phyloP scores from a whole-genome alignment of 2,113 vertebrate species.

The Natator depressus region DNA sequence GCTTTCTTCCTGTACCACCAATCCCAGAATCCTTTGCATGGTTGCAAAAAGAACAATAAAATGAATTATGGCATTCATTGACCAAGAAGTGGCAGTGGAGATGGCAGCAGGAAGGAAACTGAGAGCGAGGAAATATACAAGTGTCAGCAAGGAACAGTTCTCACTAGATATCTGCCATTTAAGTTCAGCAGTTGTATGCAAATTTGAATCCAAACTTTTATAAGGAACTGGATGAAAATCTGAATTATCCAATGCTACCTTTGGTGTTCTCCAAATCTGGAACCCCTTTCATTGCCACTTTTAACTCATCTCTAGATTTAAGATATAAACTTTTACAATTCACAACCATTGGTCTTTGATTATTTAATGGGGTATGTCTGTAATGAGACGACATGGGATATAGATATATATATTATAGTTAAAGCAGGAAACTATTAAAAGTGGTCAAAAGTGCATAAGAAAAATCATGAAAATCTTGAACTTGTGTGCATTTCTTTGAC shows the following conservation, averaged over 20 bases:
- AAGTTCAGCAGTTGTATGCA: conserved; percentile 6
- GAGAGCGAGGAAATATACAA: not conserved
- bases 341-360: not conserved
- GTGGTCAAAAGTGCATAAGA: not conserved
- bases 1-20: too few relatives aligned
- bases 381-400: not conserved
- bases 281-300: not conserved
- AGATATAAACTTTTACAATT: not conserved
- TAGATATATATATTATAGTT: not conserved
- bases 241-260: not conserved
- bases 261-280: not conserved
- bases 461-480: not conserved
- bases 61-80: conserved; percentile 36
- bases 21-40: too few relatives aligned
- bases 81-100: conserved; percentile 16
- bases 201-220: conserved; percentile 18
- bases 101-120: conserved; percentile 18
- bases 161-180: conserved; percentile 1
- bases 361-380: not conserved
- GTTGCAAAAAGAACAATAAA: conserved; percentile 30
- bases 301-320: not conserved
- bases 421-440: not conserved
- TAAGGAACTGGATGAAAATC: not conserved
- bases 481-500: not conserved
- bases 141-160: not conserved